Conservation (phyloP, 2,797 vertebrate genomes). For the Sarcophilus harrisii region DNA sequence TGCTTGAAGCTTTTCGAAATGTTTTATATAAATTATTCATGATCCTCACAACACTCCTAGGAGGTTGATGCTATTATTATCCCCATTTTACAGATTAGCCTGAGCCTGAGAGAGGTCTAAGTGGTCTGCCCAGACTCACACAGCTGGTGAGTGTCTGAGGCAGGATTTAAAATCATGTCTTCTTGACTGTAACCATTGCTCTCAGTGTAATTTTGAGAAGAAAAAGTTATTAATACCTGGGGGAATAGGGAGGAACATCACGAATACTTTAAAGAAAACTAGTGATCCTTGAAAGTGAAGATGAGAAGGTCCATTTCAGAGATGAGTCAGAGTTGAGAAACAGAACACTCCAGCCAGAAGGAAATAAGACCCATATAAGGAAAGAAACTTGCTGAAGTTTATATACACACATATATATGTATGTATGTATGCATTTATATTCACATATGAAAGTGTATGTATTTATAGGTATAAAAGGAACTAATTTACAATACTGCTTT, state of each 20-base stretch:
- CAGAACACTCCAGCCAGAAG: neutral
- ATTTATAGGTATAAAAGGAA: neutral
- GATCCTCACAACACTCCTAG: neutral
- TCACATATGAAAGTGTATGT: neutral
- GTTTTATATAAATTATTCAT: neutral
- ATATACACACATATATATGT: neutral
- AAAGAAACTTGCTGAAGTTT: neutral
- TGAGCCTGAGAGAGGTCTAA: neutral
- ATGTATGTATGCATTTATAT: no score
- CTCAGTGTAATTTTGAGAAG: neutral
- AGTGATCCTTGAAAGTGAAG: neutral
- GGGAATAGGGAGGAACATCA: neutral
- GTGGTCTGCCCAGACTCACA: neutral
- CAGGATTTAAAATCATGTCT: constrained; percentile 12
- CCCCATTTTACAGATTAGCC: neutral
- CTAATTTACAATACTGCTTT: constrained; percentile 26
- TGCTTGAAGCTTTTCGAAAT: neutral
- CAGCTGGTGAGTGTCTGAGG: neutral
- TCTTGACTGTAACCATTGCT: neutral
- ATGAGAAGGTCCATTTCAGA: neutral
- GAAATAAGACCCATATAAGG: neutral
- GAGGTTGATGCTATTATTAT: neutral
- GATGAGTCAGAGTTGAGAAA: neutral
- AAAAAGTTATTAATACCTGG: neutral
- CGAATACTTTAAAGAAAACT: neutral